These are phyloP conservation scores for Psittacus erithacus DNA, from an alignment of 2,113 vertebrate species.

Conservation along the genomic window DNA sequence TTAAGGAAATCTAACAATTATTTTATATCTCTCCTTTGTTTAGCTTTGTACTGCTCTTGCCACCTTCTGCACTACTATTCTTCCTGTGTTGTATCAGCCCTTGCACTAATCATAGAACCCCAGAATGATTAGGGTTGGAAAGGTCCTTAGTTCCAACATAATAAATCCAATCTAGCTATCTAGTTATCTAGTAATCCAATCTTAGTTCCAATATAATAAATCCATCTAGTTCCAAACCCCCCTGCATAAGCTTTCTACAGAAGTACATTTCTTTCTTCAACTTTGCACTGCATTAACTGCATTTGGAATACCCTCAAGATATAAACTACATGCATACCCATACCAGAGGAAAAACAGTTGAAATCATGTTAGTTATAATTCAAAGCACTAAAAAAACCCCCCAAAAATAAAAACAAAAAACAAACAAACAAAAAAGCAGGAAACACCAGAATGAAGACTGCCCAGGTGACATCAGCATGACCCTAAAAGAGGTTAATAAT, in stretches of 20 bases:
- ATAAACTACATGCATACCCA: not conserved
- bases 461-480: not conserved
- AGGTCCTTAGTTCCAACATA: not conserved
- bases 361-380: not conserved
- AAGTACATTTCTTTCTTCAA: not conserved
- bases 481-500: not conserved
- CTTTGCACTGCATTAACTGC: not conserved
- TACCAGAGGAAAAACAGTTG: not conserved
- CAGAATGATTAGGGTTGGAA: not conserved
- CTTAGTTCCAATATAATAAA: too few species aligned
- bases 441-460: not conserved
- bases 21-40: not conserved
- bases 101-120: not conserved
- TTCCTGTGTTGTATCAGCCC: not conserved
- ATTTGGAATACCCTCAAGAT: not conserved
- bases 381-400: not conserved
- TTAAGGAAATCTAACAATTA: not conserved
- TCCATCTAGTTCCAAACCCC: not conserved
- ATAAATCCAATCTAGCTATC: too few species aligned
- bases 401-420: not conserved
- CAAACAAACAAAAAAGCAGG: not conserved
- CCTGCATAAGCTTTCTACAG: not conserved
- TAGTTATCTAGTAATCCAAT: too few species aligned
- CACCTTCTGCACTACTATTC: not conserved
- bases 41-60: not conserved